Evolutionary conservation across 2,888 invertebrate species (phyloP), one percentile per base, ranked within the genome.

Genomic region (Anorthoa munda): DNA sequence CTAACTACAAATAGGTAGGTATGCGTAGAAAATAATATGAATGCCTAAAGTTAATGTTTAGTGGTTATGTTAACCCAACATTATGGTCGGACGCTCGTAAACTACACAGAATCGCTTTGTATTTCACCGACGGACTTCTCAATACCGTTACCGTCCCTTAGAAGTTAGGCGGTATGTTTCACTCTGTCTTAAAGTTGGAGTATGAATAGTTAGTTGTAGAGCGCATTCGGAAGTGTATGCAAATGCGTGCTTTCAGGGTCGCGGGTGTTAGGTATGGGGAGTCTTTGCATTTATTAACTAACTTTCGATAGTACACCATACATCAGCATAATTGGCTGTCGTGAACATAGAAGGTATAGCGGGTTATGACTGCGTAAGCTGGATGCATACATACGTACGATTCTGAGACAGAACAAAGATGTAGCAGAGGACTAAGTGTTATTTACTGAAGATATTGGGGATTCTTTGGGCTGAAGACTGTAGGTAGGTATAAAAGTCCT

Each of bases 41-140:
- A 71, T 81, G 67, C 67, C 55, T 81, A 46, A 74, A 81, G 82
- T 77, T 67, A 45, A 46, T 18, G 23, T 69, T 70, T 58, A 82
- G 58, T 55, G 64, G 58, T 59, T 66, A 66, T 66, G 61, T 59
- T 68, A 72, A 13, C 15, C 56, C 26, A 31, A 64, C 55, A 58
- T 79, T 60, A 82, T 58, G 59, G 64, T 56, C 59, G 56, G 55
- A 21, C 59, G 72, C 60, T 79, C 76, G 85, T 83, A 76, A 83
- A 83, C 63, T 39, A 64, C 72, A 85, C 72, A 69, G 69, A 68
- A 78, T 71, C 58, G 70, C 85, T 75, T 75, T 84, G 84, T 81
- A 67, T 67, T 81, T 55, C 11, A 72, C 82, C 84, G 82, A 53
- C 70, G 65, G 53, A 65, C 71, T 83, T 80, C 75, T 83, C 66